Evolutionary conservation across 2,888 invertebrate species (phyloP), one percentile per base, ranked within the genome.

Genomic region (Ashinkailepas kermadecensis): DNA sequence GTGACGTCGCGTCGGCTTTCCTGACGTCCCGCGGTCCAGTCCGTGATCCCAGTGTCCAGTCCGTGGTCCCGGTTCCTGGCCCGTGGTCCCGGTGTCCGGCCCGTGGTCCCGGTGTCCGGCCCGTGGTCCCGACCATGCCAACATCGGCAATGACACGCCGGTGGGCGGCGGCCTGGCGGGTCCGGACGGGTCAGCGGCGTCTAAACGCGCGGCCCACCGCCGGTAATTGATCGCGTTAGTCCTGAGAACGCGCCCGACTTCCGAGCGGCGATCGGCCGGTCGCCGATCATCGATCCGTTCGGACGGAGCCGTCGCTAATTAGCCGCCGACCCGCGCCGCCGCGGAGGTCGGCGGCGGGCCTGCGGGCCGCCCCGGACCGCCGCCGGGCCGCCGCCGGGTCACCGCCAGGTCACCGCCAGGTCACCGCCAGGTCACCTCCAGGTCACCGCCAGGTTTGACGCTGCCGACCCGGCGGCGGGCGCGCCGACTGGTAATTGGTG

Each of bases 221-320:
- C 21, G 23, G 74, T 74, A 74, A 74, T 74, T 56, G 74, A 74
- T 74, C 74, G 54, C 21, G 56, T 74, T 74, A 74, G 74, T 56
- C 54, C 74, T 74, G 74, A 74, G 74, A 74, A 56, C 74, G 21
- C 7, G 59, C 12, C 59, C 59, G 59, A 59, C 59, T 7, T 59
- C 74, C 21, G 54, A 21, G 54, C 74, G 74, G 21, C 15, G 59
- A 39, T 59, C 59, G 59, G 15, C 59, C 59, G 2, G 15, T 59
- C 59, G 59, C 59, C 74, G 54, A 54, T 56, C 54, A 74, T 74
- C 74, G 74, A 74, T 74, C 56, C 56, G 18, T 7, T 9, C 65
- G n/a, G 65, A 9, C 62, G 15, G 39, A 39, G 13, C 70, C 23
- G 74, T 74, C 74, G 56, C 74, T 74, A 74, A 74, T 74, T 74